These are phyloP conservation scores for Acanthurus leucopareius DNA, from an alignment of 2,797 vertebrate species.

Conservation along the genomic window DNA sequence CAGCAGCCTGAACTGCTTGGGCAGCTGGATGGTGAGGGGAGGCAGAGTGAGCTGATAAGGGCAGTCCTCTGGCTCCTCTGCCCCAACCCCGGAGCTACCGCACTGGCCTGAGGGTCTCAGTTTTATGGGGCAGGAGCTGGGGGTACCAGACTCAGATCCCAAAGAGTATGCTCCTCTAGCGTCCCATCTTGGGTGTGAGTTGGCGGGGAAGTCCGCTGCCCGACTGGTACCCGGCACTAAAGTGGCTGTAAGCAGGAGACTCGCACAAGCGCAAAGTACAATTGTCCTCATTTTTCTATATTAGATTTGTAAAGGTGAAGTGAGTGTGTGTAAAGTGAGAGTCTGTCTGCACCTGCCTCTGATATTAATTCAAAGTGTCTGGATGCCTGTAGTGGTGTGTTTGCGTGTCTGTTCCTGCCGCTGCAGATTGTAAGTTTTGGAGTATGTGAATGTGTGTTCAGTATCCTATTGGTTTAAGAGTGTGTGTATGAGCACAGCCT, in stretches of 20 bases:
- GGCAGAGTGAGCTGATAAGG: slow-evolving; percentile 93
- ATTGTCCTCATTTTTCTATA: slow-evolving; percentile 86
- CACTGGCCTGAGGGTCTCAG: slow-evolving; percentile 90
- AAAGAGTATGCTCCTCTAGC: slow-evolving; percentile 67
- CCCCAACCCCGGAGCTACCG: slow-evolving; percentile 69
- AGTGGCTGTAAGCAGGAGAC: slow-evolving; percentile 80
- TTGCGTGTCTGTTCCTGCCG: slow-evolving; percentile 17
- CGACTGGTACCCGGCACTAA: slow-evolving; percentile 51
- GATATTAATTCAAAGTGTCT: slow-evolving; percentile 43
- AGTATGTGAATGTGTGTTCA: slow-evolving; percentile 50
- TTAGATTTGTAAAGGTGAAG: slow-evolving; percentile 44
- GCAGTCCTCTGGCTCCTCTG: slow-evolving; percentile 88
- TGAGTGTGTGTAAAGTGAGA: slow-evolving; percentile 41
- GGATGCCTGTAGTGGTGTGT: slow-evolving; percentile 13
- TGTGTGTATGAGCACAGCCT: slow-evolving; percentile 68
- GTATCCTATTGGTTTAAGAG: slow-evolving; percentile 58
- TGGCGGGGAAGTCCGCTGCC: slow-evolving; percentile 64
- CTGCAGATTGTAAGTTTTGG: slow-evolving; percentile 43
- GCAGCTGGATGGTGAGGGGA: slow-evolving; percentile 92
- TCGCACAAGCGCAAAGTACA: slow-evolving; percentile 78
- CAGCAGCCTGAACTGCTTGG: slow-evolving; percentile 90
- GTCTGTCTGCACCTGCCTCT: slow-evolving; percentile 25
- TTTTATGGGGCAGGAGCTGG: slow-evolving; percentile 86
- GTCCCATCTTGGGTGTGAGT: slow-evolving; percentile 78
- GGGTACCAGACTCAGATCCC: slow-evolving; percentile 73